Conservation (phyloP, 2,797 vertebrate genomes). For the Clamator glandarius region DNA sequence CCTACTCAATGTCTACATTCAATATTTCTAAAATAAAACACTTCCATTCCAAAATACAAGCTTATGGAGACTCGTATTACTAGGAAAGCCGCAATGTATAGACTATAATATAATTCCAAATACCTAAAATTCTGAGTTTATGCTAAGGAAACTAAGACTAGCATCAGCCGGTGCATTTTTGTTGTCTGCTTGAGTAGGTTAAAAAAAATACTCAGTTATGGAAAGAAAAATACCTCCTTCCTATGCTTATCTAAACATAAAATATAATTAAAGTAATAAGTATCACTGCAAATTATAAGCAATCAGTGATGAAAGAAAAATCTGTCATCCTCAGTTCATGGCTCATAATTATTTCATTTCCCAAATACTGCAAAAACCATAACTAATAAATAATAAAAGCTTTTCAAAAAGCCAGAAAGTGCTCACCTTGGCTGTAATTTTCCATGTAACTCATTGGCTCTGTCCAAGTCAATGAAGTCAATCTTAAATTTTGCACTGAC, state of each 20-base stretch:
- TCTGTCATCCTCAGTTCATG: neutral
- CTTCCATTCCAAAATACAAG: neutral
- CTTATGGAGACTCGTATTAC: neutral
- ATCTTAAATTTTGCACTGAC: neutral
- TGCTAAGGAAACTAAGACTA: neutral
- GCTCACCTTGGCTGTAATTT: neutral
- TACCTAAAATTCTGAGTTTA: neutral
- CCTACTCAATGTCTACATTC: neutral
- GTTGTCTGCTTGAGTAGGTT: neutral
- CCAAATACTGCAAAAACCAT: neutral
- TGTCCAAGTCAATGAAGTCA: neutral
- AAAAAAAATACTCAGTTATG: neutral
- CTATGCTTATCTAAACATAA: conserved; percentile 5
- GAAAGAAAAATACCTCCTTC: conserved; percentile 3
- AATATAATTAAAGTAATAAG: conserved; percentile 29
- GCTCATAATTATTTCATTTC: conserved; percentile 39
- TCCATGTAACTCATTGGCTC: neutral
- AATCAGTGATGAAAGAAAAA: conserved; percentile 40
- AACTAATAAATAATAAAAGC: conserved; percentile 6
- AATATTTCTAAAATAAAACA: neutral
- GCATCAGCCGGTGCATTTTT: neutral
- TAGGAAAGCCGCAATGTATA: neutral
- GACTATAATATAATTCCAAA: neutral
- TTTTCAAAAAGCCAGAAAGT: neutral
- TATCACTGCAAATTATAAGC: conserved; percentile 20